Conservation (phyloP, 92 coral and sea anemone species). For the Montipora capitata region DNA sequence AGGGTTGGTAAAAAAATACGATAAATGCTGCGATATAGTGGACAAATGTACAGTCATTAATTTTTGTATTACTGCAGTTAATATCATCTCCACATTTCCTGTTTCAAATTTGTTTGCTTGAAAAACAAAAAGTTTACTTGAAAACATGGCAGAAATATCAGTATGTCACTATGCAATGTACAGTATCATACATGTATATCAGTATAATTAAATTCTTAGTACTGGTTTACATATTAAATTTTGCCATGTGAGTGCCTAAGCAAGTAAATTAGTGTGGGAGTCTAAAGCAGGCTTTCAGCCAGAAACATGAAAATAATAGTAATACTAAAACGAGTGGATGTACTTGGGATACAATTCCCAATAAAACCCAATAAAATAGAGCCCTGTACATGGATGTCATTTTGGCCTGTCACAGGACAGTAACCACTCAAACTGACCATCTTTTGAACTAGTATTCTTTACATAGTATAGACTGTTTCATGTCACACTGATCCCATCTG, state of each 20-base stretch:
- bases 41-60: slow-evolving; percentile 10
- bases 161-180: slow-evolving; percentile 5
- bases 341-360: background rate
- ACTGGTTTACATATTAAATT: slow-evolving; percentile 5
- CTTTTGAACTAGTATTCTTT: background rate
- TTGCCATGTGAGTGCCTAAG: slow-evolving; percentile 13
- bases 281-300: slow-evolving; percentile 1
- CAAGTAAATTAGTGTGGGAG: slow-evolving; percentile 4
- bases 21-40: background rate
- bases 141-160: background rate
- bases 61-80: background rate
- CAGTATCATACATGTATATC: slow-evolving; percentile 9
- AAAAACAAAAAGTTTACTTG: background rate
- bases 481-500: background rate
- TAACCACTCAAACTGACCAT: slow-evolving; percentile 11
- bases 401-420: slow-evolving; percentile 11
- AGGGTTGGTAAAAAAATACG: slow-evolving; percentile 7
- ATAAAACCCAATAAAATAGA: slow-evolving; percentile 10
- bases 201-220: slow-evolving; percentile 1
- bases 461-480: slow-evolving; percentile 2
- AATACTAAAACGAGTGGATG: background rate
- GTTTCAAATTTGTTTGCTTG: background rate
- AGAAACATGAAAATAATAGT: background rate
- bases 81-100: slow-evolving; percentile 1
- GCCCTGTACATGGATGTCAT: slow-evolving; percentile 10